Percentiles rank a stretch among this genome's conserved stretches.
phyloP scores from a whole-genome alignment of 2,797 vertebrate genomes.

The Smutsia gigantea region DNA sequence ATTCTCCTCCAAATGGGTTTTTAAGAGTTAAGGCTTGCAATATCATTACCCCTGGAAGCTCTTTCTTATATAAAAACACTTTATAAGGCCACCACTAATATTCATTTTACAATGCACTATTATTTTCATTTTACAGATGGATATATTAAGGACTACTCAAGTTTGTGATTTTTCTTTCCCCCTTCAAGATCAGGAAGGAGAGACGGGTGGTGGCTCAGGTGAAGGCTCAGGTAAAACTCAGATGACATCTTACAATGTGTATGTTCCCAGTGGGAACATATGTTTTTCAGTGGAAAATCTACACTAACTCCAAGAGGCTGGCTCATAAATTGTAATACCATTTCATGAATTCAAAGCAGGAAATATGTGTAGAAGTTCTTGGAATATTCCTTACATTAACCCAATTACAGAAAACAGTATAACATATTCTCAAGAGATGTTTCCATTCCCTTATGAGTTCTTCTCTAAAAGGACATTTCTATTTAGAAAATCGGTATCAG shows the following conservation, averaged over 20 bases:
- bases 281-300: constrained; percentile 16
- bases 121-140: constrained; percentile 46
- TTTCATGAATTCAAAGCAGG: background rate
- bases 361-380: constrained; percentile 3
- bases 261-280: background rate
- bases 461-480: constrained; percentile 45
- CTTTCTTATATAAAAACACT: constrained; percentile 32
- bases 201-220: background rate
- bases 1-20: constrained; percentile 16
- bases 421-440: constrained; percentile 37
- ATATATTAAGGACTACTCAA: background rate
- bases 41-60: constrained; percentile 34
- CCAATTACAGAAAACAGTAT: constrained; percentile 42
- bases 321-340: constrained; percentile 26
- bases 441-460: background rate
- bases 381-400: background rate
- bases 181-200: constrained; percentile 40
- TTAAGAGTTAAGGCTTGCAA: constrained; percentile 43
- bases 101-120: constrained; percentile 41
- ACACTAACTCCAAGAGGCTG: constrained; percentile 23
- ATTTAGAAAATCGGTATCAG: constrained; percentile 15
- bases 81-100: constrained; percentile 24
- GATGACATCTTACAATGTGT: background rate
- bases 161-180: background rate
- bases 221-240: background rate